Conservation (phyloP, 2,888 invertebrate genomes). For the Lycophotia porphyrea region DNA sequence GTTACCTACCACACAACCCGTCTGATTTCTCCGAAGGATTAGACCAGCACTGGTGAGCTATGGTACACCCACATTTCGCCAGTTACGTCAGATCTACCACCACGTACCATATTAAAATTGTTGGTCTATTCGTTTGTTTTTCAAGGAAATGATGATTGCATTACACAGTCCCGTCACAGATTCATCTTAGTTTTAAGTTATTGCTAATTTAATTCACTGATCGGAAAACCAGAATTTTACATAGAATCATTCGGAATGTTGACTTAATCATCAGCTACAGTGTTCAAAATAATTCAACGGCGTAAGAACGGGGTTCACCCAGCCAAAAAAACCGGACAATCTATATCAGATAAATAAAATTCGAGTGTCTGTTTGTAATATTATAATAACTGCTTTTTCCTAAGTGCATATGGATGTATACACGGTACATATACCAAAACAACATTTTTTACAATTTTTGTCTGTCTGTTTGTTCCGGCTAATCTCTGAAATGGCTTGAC, state of each 20-base stretch:
- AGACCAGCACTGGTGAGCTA: neutral
- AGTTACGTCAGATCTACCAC: neutral
- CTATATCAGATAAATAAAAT: too few species aligned
- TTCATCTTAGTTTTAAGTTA: neutral
- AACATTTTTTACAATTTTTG: too few species aligned
- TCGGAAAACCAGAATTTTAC: neutral
- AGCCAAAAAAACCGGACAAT: neutral
- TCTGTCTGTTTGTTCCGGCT: too few species aligned
- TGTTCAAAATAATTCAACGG: neutral
- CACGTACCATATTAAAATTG: neutral
- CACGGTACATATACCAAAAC: too few species aligned
- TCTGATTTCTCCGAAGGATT: neutral
- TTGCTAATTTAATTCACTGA: neutral
- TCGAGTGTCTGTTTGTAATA: too few species aligned
- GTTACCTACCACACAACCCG: neutral
- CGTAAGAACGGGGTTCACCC: neutral
- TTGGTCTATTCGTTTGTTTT: neutral
- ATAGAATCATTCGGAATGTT: neutral
- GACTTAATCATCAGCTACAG: neutral
- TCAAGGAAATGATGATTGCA: constrained; percentile 14
- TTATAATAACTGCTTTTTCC: too few species aligned
- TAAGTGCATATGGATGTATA: too few species aligned
- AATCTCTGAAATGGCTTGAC: too few species aligned
- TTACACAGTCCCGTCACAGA: neutral
- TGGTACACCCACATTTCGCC: neutral